These are phyloP conservation scores for Apodemia zela DNA, from an alignment of 2,888 invertebrate species.

Conservation along the genomic window DNA sequence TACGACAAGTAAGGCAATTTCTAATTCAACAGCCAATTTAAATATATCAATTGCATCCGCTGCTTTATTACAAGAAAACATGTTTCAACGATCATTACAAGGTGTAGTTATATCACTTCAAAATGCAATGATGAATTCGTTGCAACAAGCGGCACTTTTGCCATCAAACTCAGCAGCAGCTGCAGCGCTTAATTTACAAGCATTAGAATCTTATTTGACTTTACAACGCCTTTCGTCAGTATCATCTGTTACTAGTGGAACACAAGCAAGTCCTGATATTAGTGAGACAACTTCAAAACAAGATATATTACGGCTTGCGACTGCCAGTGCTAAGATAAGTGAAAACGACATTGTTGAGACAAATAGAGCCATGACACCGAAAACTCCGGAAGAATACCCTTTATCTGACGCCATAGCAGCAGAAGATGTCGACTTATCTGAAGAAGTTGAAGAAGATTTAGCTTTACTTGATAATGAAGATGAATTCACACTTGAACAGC, in stretches of 20 bases:
- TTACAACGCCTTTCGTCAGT: constrained; percentile 88
- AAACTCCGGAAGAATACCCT: constrained; percentile 72
- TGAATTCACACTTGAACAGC: constrained; percentile 82
- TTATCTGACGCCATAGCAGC: constrained; percentile 75
- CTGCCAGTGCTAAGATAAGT: constrained; percentile 75
- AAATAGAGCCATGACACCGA: constrained; percentile 65
- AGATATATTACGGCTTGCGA: constrained; percentile 84
- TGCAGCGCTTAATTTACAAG: constrained; percentile 91
- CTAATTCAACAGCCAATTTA: constrained; percentile 58
- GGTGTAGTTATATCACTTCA: constrained; percentile 90
- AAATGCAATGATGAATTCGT: constrained; percentile 90
- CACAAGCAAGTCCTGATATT: constrained; percentile 53
- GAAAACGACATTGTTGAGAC: constrained; percentile 63
- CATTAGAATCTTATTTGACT: constrained; percentile 91
- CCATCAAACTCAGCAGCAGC: constrained; percentile 92
- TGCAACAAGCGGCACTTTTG: constrained; percentile 90
- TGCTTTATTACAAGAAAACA: constrained; percentile 82
- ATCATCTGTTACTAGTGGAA: constrained; percentile 73
- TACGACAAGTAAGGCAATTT: constrained; percentile 70
- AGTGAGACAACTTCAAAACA: constrained; percentile 76
- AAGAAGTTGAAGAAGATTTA: constrained; percentile 87
- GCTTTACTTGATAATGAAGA: constrained; percentile 88
- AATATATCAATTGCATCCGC: constrained; percentile 81
- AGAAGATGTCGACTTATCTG: constrained; percentile 84
- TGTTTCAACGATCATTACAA: constrained; percentile 87